A percentile compares a stretch with the other conserved stretches of the same genome.
Conservation (phyloP, 2,113 vertebrate species). For the Nannospalax galili region DNA sequence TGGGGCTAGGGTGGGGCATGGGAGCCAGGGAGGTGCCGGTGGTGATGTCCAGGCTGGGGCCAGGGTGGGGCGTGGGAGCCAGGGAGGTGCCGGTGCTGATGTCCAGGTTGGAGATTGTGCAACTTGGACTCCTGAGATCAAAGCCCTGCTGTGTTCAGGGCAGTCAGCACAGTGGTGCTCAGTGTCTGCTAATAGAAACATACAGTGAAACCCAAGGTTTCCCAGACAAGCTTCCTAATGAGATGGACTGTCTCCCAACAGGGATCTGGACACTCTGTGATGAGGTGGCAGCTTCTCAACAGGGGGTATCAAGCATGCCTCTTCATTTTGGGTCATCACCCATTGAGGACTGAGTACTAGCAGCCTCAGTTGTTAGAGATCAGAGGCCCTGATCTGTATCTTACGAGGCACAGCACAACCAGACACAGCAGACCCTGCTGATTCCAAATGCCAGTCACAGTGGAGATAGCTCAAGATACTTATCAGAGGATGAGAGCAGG, state of each 20-base stretch:
- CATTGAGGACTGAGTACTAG: not conserved
- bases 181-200: not conserved
- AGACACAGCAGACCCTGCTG: not conserved
- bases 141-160: not conserved
- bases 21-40: not conserved
- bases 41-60: not conserved
- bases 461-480: not conserved
- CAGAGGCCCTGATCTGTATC: not conserved
- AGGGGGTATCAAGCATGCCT: too few species aligned
- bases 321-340: not conserved
- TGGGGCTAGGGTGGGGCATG: not conserved
- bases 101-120: not conserved
- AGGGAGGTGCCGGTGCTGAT: fast-evolving
- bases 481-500: not conserved
- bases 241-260: not conserved
- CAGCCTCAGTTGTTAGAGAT: not conserved
- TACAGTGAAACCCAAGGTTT: not conserved
- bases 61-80: not conserved
- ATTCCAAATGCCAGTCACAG: not conserved
- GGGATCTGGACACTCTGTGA: not conserved
- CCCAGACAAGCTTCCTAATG: not conserved
- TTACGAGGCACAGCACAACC: not conserved
- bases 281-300: not conserved
- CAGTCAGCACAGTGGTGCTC: not conserved
- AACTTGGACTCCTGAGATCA: not conserved